Evolutionary conservation across 2,797 vertebrate genomes (phyloP), one percentile per base, ranked within the genome.

Genomic region (Bucorvus abyssinicus): DNA sequence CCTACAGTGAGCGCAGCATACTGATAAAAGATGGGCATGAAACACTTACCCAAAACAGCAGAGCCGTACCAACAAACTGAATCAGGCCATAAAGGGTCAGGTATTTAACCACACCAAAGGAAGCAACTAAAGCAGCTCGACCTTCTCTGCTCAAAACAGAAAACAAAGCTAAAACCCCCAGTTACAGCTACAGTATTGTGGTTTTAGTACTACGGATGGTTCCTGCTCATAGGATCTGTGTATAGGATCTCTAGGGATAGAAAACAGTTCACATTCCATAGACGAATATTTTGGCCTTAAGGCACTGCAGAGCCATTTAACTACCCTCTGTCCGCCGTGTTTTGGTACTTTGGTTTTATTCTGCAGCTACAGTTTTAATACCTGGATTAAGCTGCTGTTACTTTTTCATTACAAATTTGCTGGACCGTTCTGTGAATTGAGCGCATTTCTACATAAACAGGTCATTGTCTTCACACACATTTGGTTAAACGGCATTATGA

Each of bases 21-120:
- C 13, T 23, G 61, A 70, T 32, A 47, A 81, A 30, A 88, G 78
- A 75, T 29, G 34, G 38, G 34, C 65, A 83, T 20, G 65, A 68
- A n/a, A 30, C 64, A 81, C 96, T 75, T 97, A 98, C 97, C 97
- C 96, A 98, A 56, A 96, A 97, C 6, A 98, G 96, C 86, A 98
- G 89, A 49, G 84, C 61, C 4, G 94, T 92, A 22, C 96, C 87
- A 22, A 96, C 75, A 78, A 98, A 94, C 80, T 97, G 96, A 70
- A 95, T 96, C 45, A 98, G 27, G 53, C 91, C 90, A 0, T 97
- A 98, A 77, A 98, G 93, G 57, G 95, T 95, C 93, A 98, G 87
- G 38, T 98, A 98, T 82, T 98, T 98, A 89, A 98, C 97, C 27
- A 97, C 95, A 1, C 97, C 93, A 2, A 98, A 97, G 49, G 97